Percentiles rank a stretch among this genome's conserved stretches.
phyloP scores from a whole-genome alignment of 2,888 invertebrate species.

The Hyposoter dolosus region DNA sequence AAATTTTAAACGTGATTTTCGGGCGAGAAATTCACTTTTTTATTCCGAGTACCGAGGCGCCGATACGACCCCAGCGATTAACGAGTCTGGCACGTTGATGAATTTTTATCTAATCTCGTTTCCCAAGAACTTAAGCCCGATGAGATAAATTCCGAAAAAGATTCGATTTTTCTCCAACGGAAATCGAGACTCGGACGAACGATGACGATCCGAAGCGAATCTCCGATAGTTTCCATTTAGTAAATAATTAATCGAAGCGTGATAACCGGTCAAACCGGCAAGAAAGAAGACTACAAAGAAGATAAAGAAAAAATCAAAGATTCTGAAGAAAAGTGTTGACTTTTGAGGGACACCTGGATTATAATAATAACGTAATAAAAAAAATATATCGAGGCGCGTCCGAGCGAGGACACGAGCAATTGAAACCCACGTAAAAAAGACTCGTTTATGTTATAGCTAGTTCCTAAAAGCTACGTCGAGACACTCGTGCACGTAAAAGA shows the following conservation, averaged over 20 bases:
- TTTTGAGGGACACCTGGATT: slow-evolving; percentile 9
- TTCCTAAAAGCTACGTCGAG: slow-evolving; percentile 64
- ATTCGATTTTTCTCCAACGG: not conserved
- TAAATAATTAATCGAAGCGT: not conserved
- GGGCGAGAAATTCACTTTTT: not conserved
- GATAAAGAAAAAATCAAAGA: not conserved
- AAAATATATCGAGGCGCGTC: slow-evolving; percentile 19
- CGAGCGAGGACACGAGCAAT: slow-evolving; percentile 29
- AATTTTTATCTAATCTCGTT: not conserved
- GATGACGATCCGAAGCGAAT: slow-evolving; percentile 1
- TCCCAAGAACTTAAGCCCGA: not conserved
- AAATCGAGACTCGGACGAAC: not conserved
- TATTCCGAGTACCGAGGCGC: not conserved
- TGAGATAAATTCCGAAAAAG: not conserved
- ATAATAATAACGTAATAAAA: slow-evolving; percentile 54
- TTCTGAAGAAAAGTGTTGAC: not conserved
- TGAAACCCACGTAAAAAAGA: slow-evolving; percentile 44
- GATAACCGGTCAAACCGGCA: slow-evolving; percentile 19
- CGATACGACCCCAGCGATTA: not conserved
- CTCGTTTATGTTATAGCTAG: slow-evolving; percentile 66
- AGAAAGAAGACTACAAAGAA: not conserved
- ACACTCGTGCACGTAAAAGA: slow-evolving; percentile 50
- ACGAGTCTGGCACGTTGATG: not conserved
- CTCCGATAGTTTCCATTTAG: not conserved
- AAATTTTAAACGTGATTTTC: not conserved